Evolutionary conservation across 1,140 invertebrate genomes (phyloP), one percentile per base, ranked within the genome.

Genomic region (Cepaea nemoralis): DNA sequence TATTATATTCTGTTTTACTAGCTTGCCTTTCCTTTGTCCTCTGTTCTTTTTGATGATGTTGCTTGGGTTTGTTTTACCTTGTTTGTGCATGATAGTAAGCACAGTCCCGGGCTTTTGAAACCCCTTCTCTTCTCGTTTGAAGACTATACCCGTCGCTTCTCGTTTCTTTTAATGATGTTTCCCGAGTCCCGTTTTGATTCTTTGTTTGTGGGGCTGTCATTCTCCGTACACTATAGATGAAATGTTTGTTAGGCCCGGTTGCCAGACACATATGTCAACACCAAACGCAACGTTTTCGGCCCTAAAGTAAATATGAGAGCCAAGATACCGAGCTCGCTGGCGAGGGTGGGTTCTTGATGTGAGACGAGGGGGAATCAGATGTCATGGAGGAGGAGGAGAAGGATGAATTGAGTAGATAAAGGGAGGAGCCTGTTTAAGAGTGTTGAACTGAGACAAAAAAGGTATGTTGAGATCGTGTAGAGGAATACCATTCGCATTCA

Each of bases 131-230:
- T n/a, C n/a, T n/a, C 50, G 12, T 67, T 67, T 67, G 63, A 67
- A 67, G 27, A 16, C 14, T n/a, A n/a, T n/a, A 55, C n/a, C 50
- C 50, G 14, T 55, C n/a, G 50, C 14, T 55, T n/a, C 14, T 55
- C 63, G 12, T 22, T n/a, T 31, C 27, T 67, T 67, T 67, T 67
- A 67, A 67, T 67, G 63, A 67, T 67, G 63, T 67, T 67, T 67
- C 33, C 63, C 33, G 22, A n/a, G 63, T 27, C 63, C 63, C 63
- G 27, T 67, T 27, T 67, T 27, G 10, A 10, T 31, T 27, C 27
- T 67, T 67, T 67, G 63, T 67, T 67, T 22, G 33, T 31, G 14
- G 27, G 63, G 12, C 12, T 27, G 12, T 67, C 63, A 27, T 67
- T 27, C 27, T 10, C 10, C 12, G 14, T 67, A 67, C 63, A 55